Conservation (phyloP, 2,113 vertebrate species). For the Odocoileus virginianus region DNA sequence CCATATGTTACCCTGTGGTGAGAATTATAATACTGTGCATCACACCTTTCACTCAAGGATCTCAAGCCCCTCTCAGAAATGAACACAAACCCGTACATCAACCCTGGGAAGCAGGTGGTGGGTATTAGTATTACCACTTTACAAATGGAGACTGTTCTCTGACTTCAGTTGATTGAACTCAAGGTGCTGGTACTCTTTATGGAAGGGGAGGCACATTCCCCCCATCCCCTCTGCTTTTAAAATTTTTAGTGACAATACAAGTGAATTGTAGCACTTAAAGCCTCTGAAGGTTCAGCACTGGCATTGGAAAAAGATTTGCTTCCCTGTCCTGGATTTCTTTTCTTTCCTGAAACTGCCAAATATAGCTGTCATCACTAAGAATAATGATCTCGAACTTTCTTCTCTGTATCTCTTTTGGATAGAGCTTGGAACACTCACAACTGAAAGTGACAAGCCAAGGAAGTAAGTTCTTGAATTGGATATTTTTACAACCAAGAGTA, state of each 20-base stretch:
- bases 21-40: constrained; percentile 42
- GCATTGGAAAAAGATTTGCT: neutral
- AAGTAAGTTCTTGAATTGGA: neutral
- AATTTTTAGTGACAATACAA: neutral
- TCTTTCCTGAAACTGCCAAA: neutral
- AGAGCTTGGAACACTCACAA: neutral
- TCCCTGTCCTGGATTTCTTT: neutral
- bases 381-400: neutral
- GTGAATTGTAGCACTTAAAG: neutral
- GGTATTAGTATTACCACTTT: neutral
- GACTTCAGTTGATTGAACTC: constrained; percentile 29
- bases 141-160: constrained; percentile 3
- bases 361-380: neutral
- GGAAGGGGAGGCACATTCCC: neutral
- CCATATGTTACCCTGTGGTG: constrained; percentile 64
- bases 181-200: neutral
- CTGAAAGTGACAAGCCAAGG: neutral
- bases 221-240: neutral
- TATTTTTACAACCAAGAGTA: neutral
- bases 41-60: constrained; percentile 64
- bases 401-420: neutral
- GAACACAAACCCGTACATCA: neutral
- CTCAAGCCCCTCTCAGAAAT: constrained; percentile 25
- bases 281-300: neutral
- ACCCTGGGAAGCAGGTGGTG: constrained; percentile 31